Evolutionary conservation across 2,797 vertebrate species (phyloP), one percentile per base, ranked within the genome.

Genomic region (Hyperoplus immaculatus): DNA sequence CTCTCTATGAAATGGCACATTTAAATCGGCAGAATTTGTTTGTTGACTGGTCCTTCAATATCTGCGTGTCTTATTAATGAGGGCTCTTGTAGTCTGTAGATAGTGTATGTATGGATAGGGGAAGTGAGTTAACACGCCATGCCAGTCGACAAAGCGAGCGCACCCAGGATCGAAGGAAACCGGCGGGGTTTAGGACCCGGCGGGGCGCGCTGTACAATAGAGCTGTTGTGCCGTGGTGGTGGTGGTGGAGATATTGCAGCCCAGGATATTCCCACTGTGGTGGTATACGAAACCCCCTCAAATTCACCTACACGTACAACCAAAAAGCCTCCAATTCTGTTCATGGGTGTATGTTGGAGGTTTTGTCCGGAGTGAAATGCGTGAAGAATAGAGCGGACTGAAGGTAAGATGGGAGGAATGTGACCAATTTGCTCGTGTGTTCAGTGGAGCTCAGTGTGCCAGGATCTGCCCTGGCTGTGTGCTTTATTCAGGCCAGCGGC

Each of bases 161-260:
- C 84, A 85, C 93, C 84, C 49, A 38, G 78, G 85, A 64, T 80
- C 86, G 54, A 79, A 69, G 84, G 91, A 81, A 93, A 47, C 0
- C 86, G 96, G 96, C 93, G 96, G 97, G 92, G 92, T 95, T 95
- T 97, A 96, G 93, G 96, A 97, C 96, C 95, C 93, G 75, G 94
- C 89, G 87, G 93, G 89, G 88, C 88, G 92, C 94, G 91, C 94
- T 94, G 96, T 97, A 97, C 97, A 98, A 98, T 97, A 97, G 97
- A 92, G 94, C 95, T 95, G 96, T 96, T 97, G 96, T 97, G 95
- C 93, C 84, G 95, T 93, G 92, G 88, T 59, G 42, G 42, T 59
- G 42, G 42, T 90, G 91, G 90, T 87, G 90, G 89, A 89, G 83
- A 80, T 90, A 88, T 81, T 87, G 89, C 91, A 73, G 65, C 80